Conservation (phyloP, 35 echinoderm and acorn worm species). For the Eucidaris tribuloides region DNA sequence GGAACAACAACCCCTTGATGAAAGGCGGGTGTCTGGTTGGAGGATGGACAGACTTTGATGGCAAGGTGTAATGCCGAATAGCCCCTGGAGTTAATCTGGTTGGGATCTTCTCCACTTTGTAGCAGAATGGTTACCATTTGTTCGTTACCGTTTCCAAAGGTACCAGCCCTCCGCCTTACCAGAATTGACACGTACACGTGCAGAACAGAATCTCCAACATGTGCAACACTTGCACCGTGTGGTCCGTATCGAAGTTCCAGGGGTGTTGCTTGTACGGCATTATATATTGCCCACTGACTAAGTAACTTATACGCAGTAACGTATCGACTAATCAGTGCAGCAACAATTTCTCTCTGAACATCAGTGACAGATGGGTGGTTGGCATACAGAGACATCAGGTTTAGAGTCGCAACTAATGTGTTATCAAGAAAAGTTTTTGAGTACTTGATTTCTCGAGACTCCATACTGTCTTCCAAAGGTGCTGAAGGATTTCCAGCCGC, state of each 20-base stretch:
- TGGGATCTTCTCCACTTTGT: not conserved
- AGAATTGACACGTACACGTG: not conserved
- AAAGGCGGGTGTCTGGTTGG: not conserved
- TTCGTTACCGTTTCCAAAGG: not conserved
- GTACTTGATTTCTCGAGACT: not conserved
- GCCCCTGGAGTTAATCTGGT: not conserved
- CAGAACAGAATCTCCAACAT: not conserved
- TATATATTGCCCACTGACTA: not conserved
- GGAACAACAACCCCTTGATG: not conserved
- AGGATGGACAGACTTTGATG: slow-evolving; percentile 7
- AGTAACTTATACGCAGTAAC: not conserved
- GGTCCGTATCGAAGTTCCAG: not conserved
- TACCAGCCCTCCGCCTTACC: not conserved
- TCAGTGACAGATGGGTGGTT: not conserved
- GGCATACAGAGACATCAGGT: not conserved
- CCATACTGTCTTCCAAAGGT: not conserved
- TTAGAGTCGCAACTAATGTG: not conserved
- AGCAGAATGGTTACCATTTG: slow-evolving; percentile 1
- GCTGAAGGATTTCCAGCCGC: not conserved
- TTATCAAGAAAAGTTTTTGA: not conserved
- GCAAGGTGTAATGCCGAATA: not conserved
- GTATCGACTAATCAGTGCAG: not conserved
- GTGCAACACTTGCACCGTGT: not conserved
- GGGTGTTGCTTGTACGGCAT: not conserved
- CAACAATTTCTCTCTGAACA: not conserved